Evolutionary conservation across 2,888 invertebrate species (phyloP).

Genomic region (Timandra comae): DNA sequence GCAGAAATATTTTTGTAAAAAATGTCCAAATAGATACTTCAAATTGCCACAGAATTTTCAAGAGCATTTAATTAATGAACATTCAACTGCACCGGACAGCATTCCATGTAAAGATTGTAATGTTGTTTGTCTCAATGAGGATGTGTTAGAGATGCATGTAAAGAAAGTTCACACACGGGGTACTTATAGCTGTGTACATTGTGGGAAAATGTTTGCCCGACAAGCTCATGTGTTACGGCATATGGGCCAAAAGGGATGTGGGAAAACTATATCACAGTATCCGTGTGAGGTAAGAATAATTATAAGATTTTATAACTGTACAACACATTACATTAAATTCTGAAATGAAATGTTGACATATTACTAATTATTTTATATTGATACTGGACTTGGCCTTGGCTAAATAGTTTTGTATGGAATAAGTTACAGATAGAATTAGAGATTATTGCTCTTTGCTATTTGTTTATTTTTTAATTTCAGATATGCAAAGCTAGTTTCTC

Average conservation of each 20-base stretch:
- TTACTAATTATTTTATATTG: no score
- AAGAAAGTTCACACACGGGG: constrained; percentile 75
- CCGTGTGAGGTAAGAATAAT: constrained; percentile 51
- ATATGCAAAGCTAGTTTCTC: constrained; percentile 80
- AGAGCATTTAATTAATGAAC: constrained; percentile 82
- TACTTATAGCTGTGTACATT: constrained; percentile 79
- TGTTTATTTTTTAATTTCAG: constrained; percentile 49
- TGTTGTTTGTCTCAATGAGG: constrained; percentile 79
- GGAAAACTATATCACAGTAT: constrained; percentile 39
- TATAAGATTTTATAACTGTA: no score
- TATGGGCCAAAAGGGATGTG: constrained; percentile 82
- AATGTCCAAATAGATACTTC: constrained; percentile 83
- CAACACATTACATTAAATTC: no score
- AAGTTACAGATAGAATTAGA: no score
- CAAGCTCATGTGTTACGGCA: constrained; percentile 86
- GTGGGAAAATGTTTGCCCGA: constrained; percentile 83
- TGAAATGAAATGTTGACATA: no score
- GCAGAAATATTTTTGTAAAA: constrained; percentile 48
- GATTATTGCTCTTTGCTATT: no score
- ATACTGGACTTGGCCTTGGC: no score
- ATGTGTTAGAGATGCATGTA: constrained; percentile 80
- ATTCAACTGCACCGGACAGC: constrained; percentile 77
- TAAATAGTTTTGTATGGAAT: no score
- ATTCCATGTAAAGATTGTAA: constrained; percentile 81
- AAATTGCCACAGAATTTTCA: constrained; percentile 80